phyloP scores from a whole-genome alignment of 2,113 vertebrate genomes.

The Coracopsis vasa region DNA sequence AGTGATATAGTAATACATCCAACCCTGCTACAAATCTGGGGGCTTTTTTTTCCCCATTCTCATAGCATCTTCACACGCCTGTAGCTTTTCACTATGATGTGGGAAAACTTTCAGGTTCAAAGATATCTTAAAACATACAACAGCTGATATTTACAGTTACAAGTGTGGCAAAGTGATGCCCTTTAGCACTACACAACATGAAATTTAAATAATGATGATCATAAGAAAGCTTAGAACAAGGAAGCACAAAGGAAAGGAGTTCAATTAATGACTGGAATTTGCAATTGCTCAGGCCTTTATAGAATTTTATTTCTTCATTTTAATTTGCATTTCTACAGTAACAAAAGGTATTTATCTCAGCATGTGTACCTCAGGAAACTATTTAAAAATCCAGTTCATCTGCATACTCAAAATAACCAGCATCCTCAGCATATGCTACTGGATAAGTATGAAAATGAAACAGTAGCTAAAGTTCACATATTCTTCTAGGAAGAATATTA shows the following conservation, averaged over 20 bases:
- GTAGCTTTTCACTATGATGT: not conserved
- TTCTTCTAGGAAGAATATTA: not conserved
- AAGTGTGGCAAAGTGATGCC: not conserved
- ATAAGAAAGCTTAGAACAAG: constrained; percentile 16
- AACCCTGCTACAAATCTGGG: not conserved
- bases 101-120: not conserved
- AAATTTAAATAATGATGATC: constrained; percentile 23
- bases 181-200: not conserved
- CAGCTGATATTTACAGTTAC: constrained; percentile 17
- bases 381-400: not conserved
- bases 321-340: constrained; percentile 16
- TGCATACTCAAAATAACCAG: not conserved
- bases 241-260: not conserved
- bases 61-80: not conserved
- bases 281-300: not conserved
- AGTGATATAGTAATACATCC: not conserved
- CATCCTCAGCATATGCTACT: not conserved
- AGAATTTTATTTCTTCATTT: constrained; percentile 21
- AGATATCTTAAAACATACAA: not conserved
- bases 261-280: constrained; percentile 22
- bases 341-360: constrained; percentile 8
- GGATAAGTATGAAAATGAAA: not conserved
- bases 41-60: not conserved
- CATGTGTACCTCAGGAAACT: not conserved
- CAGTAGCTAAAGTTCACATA: not conserved